These are phyloP conservation scores for Pangasius mekongensis DNA, from an alignment of 2,797 vertebrate species.

Conservation along the genomic window DNA sequence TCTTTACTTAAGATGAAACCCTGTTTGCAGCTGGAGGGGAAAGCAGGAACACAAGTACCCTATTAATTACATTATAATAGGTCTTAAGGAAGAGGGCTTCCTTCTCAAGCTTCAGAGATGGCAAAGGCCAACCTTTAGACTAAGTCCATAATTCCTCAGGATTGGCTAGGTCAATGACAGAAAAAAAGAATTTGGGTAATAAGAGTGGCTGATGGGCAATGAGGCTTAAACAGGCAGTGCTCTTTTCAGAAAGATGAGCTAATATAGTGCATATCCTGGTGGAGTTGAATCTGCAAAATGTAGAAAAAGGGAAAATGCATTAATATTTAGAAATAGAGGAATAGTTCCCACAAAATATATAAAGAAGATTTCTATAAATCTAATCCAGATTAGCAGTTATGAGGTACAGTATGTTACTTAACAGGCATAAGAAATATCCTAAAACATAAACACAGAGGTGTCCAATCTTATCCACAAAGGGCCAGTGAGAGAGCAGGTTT, in stretches of 20 bases:
- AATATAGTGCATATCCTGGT: slow-evolving; percentile 66
- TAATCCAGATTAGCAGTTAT: not conserved
- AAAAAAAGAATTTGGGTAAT: not conserved
- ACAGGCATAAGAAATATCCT: not conserved
- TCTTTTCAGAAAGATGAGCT: slow-evolving; percentile 33
- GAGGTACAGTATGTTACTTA: not conserved
- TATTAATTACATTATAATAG: slow-evolving; percentile 75
- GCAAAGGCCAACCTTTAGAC: slow-evolving; percentile 55
- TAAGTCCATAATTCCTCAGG: slow-evolving; percentile 55
- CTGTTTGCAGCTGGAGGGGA: slow-evolving; percentile 66
- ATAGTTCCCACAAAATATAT: not conserved
- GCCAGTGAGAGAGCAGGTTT: not conserved
- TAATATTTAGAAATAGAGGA: not conserved
- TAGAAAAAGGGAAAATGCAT: slow-evolving; percentile 56
- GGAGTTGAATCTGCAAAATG: slow-evolving; percentile 63
- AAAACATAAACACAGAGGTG: not conserved
- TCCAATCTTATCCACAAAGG: not conserved
- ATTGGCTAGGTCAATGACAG: slow-evolving; percentile 60
- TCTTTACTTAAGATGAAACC: slow-evolving; percentile 83
- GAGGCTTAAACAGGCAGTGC: slow-evolving; percentile 50
- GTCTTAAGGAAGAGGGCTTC: slow-evolving; percentile 32
- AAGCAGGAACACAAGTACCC: slow-evolving; percentile 65
- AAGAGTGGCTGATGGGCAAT: slow-evolving; percentile 25
- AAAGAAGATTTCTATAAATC: not conserved
- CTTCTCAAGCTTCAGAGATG: not conserved